These are phyloP conservation scores for Eurystomus gularis DNA, from an alignment of 2,113 vertebrate species.

Conservation along the genomic window DNA sequence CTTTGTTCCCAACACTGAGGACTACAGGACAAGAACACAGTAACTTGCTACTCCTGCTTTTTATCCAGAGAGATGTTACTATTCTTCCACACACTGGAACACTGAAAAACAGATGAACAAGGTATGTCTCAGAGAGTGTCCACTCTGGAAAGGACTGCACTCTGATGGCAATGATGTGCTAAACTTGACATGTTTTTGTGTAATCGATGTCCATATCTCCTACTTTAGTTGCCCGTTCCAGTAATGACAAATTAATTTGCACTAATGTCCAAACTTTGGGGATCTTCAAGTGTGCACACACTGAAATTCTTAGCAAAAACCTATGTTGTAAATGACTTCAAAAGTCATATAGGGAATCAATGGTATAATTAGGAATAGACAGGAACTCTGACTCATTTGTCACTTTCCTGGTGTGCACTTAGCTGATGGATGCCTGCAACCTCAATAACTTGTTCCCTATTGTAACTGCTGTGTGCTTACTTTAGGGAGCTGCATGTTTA, in stretches of 20 bases:
- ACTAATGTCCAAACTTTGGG: not conserved
- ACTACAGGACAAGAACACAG: not conserved
- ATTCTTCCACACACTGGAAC: rapidly evolving
- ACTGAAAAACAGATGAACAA: not conserved
- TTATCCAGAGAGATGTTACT: not conserved
- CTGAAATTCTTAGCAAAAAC: not conserved
- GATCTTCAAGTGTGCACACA: not conserved
- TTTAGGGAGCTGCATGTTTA: not conserved
- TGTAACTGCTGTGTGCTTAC: not conserved
- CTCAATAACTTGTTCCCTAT: not conserved
- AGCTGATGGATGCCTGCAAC: not conserved
- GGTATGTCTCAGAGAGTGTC: not conserved
- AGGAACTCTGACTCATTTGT: not conserved
- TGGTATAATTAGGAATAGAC: not conserved
- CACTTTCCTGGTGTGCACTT: not conserved
- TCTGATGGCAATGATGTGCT: not conserved
- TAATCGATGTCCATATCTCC: not conserved
- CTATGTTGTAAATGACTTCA: not conserved
- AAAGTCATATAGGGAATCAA: not conserved
- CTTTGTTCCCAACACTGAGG: not conserved
- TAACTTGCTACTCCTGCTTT: not conserved
- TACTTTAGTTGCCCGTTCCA: not conserved
- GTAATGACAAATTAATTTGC: not conserved
- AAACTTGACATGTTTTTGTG: not conserved
- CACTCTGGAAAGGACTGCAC: not conserved